phyloP scores from a whole-genome alignment of 2,888 invertebrate genomes.

The Catocala nupta region DNA sequence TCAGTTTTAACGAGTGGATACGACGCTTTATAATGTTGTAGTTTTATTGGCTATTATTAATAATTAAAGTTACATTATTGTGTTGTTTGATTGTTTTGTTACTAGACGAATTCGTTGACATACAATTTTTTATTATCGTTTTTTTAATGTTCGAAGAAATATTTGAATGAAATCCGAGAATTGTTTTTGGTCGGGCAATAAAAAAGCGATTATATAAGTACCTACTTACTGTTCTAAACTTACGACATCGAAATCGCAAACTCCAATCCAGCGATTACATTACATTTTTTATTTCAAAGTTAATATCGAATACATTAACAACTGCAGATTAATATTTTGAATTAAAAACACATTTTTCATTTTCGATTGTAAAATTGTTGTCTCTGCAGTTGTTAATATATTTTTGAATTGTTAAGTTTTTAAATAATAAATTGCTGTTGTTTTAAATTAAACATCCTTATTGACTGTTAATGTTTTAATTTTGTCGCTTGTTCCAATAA shows the following conservation, averaged over 20 bases:
- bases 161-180: slow-evolving; percentile 11
- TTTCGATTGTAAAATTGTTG: slow-evolving; percentile 6
- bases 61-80: slow-evolving; percentile 64
- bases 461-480: slow-evolving; percentile 78
- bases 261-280: slow-evolving; percentile 77
- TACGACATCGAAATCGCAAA: slow-evolving; percentile 56
- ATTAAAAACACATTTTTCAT: neutral
- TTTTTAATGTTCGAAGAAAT: slow-evolving; percentile 33
- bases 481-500: slow-evolving; percentile 74
- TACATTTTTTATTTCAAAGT: slow-evolving; percentile 81
- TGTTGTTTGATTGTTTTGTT: slow-evolving; percentile 74
- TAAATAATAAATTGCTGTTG: slow-evolving; percentile 81
- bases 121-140: slow-evolving; percentile 44
- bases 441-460: slow-evolving; percentile 83
- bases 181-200: slow-evolving; percentile 32
- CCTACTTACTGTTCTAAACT: slow-evolving; percentile 28
- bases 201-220: slow-evolving; percentile 30
- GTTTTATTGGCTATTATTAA: slow-evolving; percentile 77
- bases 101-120: slow-evolving; percentile 70
- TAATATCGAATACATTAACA: slow-evolving; percentile 38
- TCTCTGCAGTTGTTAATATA: slow-evolving; percentile 29
- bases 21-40: slow-evolving; percentile 63
- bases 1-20: slow-evolving; percentile 77
- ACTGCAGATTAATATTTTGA: slow-evolving; percentile 5
- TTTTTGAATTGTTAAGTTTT: slow-evolving; percentile 80